Percentiles rank a stretch among this genome's conserved stretches.
Evolutionary conservation across 2,113 vertebrate species (phyloP).

Genomic region (Pitta sordida): DNA sequence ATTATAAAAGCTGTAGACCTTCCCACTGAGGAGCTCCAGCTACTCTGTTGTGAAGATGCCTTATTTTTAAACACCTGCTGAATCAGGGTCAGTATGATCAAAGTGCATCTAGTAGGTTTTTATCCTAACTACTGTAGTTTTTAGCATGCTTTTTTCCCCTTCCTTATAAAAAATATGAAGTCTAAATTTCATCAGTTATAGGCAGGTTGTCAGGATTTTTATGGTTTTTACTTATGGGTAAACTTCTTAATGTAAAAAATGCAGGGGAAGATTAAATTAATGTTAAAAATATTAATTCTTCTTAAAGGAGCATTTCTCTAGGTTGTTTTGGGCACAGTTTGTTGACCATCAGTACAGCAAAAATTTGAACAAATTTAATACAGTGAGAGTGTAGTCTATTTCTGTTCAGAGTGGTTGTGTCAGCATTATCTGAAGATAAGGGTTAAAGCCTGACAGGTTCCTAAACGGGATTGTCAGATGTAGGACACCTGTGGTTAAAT

Average conservation of each 20-base stretch:
- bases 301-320: neutral
- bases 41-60: neutral
- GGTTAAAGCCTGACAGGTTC: conserved; percentile 10
- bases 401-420: neutral
- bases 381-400: neutral
- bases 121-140: neutral
- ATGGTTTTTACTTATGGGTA: neutral
- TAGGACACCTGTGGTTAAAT: conserved; percentile 20
- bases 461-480: conserved; percentile 5
- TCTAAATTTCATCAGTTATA: neutral
- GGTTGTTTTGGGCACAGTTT: neutral
- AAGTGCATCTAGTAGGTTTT: neutral
- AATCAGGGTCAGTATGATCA: neutral
- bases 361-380: neutral
- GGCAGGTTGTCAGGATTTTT: neutral
- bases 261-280: neutral
- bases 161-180: neutral
- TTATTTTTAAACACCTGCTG: neutral
- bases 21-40: neutral
- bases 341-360: neutral
- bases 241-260: neutral
- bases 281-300: neutral
- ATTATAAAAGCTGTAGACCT: neutral
- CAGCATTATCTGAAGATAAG: neutral
- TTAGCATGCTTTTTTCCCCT: neutral